These are phyloP conservation scores for Henricia sp. DNA, from an alignment of 53 echinoderm and acorn worm species.

Conservation along the genomic window DNA sequence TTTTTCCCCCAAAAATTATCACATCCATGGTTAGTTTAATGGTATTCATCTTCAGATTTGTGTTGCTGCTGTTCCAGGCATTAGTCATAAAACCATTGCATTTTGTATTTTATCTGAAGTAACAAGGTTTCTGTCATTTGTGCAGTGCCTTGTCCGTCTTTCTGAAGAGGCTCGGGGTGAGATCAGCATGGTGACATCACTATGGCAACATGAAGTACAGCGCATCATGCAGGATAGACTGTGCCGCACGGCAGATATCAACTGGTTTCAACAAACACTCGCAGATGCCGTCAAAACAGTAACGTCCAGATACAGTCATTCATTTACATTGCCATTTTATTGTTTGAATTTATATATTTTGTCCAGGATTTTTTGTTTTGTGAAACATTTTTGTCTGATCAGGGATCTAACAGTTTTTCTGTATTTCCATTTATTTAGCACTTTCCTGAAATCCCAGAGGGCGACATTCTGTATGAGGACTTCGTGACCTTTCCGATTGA, in stretches of 20 bases:
- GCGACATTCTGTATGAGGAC: slow-evolving; percentile 77
- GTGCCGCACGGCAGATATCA: slow-evolving; percentile 87
- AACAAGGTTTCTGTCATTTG: not conserved
- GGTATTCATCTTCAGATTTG: too few species aligned
- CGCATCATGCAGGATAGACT: slow-evolving; percentile 94
- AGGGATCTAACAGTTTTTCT: not conserved
- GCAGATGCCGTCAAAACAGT: slow-evolving; percentile 86
- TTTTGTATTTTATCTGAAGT: not conserved
- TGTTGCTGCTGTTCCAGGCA: too few species aligned
- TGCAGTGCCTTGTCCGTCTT: slow-evolving; percentile 87
- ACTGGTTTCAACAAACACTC: slow-evolving; percentile 87
- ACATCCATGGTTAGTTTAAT: too few species aligned
- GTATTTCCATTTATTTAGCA: slow-evolving; percentile 63
- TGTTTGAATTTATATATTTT: not conserved
- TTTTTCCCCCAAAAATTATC: not conserved
- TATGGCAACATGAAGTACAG: slow-evolving; percentile 93
- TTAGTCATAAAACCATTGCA: not conserved
- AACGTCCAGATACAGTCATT: too few species aligned
- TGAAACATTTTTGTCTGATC: too few species aligned
- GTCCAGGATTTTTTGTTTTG: too few species aligned
- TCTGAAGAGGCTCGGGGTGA: slow-evolving; percentile 98
- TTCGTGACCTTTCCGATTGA: slow-evolving; percentile 99
- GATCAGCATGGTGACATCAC: slow-evolving; percentile 93
- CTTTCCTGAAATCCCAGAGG: slow-evolving; percentile 80
- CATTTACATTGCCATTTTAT: not conserved